Evolutionary conservation across 2,113 vertebrate species (phyloP).

Genomic region (Neomonachus schauinslandi): DNA sequence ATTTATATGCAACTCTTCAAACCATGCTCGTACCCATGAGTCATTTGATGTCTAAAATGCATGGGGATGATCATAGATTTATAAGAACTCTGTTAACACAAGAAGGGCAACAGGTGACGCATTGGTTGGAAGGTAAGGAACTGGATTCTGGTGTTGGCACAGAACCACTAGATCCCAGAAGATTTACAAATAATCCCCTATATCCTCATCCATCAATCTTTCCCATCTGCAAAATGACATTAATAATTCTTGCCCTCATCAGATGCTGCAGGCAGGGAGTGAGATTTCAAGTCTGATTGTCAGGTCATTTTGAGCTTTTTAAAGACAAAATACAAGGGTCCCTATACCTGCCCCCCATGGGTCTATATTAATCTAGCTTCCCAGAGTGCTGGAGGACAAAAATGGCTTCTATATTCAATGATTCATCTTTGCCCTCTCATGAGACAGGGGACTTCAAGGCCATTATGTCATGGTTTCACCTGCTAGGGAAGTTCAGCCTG

Average conservation of each 20-base stretch:
- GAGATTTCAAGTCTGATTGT: background rate
- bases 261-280: background rate
- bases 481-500: background rate
- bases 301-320: background rate
- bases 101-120: background rate
- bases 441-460: background rate
- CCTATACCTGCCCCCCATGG: background rate
- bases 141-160: background rate
- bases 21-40: constrained; percentile 36
- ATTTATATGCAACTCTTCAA: constrained; percentile 77
- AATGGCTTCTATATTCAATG: background rate
- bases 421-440: background rate
- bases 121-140: background rate
- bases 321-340: constrained; percentile 3
- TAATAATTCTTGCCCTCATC: background rate
- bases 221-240: background rate
- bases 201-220: background rate
- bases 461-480: background rate
- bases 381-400: background rate
- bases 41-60: constrained; percentile 56
- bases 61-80: background rate
- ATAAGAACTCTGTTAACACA: background rate
- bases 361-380: background rate
- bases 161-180: background rate
- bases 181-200: background rate